Evolutionary conservation across 2,888 invertebrate genomes (phyloP), one percentile per base, ranked within the genome.

Genomic region (Arctia plantaginis): DNA sequence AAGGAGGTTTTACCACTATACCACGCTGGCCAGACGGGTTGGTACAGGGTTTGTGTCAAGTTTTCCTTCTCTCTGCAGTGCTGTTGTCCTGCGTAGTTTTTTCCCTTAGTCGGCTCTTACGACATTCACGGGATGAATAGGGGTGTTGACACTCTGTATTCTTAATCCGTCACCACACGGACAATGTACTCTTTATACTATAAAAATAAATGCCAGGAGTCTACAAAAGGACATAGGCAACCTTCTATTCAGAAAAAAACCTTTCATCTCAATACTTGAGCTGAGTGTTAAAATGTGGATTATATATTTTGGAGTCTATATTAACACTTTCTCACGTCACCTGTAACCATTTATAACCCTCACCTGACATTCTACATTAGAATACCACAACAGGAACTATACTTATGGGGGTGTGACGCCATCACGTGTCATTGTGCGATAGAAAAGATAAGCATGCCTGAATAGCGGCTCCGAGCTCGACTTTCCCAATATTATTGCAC

Each of bases 401-500:
- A 73, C 69, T 69, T 73, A 69, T 69, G 35, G 33, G 44, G 13
- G 55, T 69, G 65, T 55, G 72, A 68, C 69, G 69, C 59, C 73
- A 69, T 69, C 33, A 13, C 30, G 23, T 15, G 20, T 35, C 55
- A 69, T 73, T 73, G 69, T 73, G 64, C 51, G 69, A 55, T 33
- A 23, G 65, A 65, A 51, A 33, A 66, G 73, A 74, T 74, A 74
- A 74, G 66, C 73, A 39, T 33, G 23, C 66, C 12, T 74, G 70
- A 74, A 74, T 74, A 69, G 69, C 55, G 59, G 55, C 73, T n/a
- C 66, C 69, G 73, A 73, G 65, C 69, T 41, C 41, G 62, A 69
- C 65, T 69, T 69, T 44, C 35, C 73, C 69, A 74, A 74, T 74
- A 70, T 74, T 74, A 74, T 74, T 70, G 69, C 59, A 74, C 73